phyloP scores from a whole-genome alignment of 2,888 invertebrate genomes.

The Tachina grossa region DNA sequence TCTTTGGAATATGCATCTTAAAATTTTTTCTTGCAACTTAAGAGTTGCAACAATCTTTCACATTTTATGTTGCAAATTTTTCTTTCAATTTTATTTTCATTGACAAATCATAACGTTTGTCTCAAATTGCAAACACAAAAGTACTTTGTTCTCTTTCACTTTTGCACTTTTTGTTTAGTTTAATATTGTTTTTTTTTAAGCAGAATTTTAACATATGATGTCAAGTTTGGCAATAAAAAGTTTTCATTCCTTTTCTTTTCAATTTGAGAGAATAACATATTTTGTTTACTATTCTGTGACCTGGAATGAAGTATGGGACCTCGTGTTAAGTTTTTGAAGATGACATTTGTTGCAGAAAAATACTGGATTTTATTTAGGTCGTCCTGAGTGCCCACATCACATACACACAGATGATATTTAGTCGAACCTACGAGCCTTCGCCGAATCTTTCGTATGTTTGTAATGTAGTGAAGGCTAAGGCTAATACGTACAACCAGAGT shows the following conservation, averaged over 20 bases:
- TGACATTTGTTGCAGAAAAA: neutral
- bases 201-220: constrained; percentile 14
- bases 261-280: too few relatives aligned
- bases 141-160: neutral
- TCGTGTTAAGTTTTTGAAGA: neutral
- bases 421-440: too few relatives aligned
- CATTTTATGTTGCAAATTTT: constrained; percentile 35
- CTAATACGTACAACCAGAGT: too few relatives aligned
- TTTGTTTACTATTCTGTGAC: too few relatives aligned
- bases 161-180: constrained; percentile 2
- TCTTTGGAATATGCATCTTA: constrained; percentile 18
- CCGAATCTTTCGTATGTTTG: too few relatives aligned
- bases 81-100: constrained; percentile 21
- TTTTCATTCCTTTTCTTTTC: neutral
- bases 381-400: too few relatives aligned
- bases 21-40: constrained; percentile 16
- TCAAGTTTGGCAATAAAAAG: constrained; percentile 23
- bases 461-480: too few relatives aligned
- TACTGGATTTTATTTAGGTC: too few relatives aligned
- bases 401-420: too few relatives aligned
- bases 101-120: constrained; percentile 43
- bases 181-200: neutral
- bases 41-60: constrained; percentile 54
- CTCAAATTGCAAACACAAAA: constrained; percentile 32
- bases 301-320: too few relatives aligned